Conservation (phyloP, 2,113 vertebrate species). For the Myiozetetes cayanensis region DNA sequence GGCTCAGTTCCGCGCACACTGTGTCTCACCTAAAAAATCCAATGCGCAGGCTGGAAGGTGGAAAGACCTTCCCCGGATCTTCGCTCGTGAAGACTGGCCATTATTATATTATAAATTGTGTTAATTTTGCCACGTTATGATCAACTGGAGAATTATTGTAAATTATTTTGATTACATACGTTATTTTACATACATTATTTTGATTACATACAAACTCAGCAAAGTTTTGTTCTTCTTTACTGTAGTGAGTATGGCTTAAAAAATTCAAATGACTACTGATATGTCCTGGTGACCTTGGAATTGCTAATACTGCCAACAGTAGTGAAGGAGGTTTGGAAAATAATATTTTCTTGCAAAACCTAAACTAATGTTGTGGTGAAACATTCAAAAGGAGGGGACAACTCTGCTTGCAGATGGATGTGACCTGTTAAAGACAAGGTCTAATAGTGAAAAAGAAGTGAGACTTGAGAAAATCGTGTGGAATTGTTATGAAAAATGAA, state of each 20-base stretch:
- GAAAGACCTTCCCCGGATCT: too few species aligned
- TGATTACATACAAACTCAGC: neutral
- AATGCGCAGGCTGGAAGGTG: too few species aligned
- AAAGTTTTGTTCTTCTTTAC: neutral
- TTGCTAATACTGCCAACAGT: neutral
- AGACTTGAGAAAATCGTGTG: neutral
- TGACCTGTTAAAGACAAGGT: neutral
- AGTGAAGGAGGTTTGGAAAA: neutral
- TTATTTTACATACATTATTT: neutral
- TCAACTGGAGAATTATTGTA: neutral
- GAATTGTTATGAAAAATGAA: neutral
- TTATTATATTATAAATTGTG: neutral
- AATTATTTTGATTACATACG: neutral
- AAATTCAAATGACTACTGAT: neutral
- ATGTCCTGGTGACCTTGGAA: neutral
- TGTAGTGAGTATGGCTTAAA: neutral
- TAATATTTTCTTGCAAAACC: neutral
- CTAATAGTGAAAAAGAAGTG: rapidly evolving
- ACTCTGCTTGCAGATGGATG: neutral
- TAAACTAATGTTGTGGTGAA: neutral
- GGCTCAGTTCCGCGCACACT: too few species aligned
- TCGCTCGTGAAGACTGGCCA: too few species aligned
- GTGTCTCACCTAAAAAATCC: too few species aligned
- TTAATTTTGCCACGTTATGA: neutral
- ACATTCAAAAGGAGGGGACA: neutral